Evolutionary conservation across 2,888 invertebrate genomes (phyloP), one percentile per base, ranked within the genome.

Genomic region (Gari tellinella): DNA sequence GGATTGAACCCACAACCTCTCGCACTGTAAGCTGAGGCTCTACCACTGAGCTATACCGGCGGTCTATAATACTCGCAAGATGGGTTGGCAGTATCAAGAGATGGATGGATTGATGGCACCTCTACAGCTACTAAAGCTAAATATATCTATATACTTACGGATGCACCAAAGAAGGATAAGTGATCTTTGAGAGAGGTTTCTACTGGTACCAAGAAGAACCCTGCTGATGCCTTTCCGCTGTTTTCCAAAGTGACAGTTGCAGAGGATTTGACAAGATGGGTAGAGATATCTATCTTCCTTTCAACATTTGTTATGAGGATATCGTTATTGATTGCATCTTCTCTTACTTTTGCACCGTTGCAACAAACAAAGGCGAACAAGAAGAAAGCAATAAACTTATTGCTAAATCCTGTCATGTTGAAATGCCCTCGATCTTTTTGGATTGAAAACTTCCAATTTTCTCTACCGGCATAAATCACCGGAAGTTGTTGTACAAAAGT

Each of bases 251-350:
- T 95, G 88, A 98, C 94, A 92, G 95, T 95, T 38, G 95, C 93
- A 15, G 94, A 93, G 61, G 96, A 94, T 93, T 97, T 97, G 2
- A 97, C 97, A 69, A 99, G 94, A 92, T 98, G 98, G 8, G 97
- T 95, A 7, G 96, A 94, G 80, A 98, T 93, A 92, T 99, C 98
- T 84, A 99, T 94, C 56, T 94, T 94, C 90, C 97, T 94, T 77
- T 97, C 97, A 21, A 96, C 96, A 94, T 96, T 96, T 92, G 89
- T 89, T 68, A 92, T 89, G 1, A 92, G 89, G 15, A 93, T 58
- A 80, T 86, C 86, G 8, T 68, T 63, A 64, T 85, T 88, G 38
- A 90, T 82, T 2, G 85, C 62, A 61, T 89, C 90, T 67, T 83
- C 81, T 62, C 83, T 83, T 5, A 80, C 78, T 72, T 60, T 56